Conservation (phyloP, 2,888 invertebrate species). For the Ophioninae sp. region DNA sequence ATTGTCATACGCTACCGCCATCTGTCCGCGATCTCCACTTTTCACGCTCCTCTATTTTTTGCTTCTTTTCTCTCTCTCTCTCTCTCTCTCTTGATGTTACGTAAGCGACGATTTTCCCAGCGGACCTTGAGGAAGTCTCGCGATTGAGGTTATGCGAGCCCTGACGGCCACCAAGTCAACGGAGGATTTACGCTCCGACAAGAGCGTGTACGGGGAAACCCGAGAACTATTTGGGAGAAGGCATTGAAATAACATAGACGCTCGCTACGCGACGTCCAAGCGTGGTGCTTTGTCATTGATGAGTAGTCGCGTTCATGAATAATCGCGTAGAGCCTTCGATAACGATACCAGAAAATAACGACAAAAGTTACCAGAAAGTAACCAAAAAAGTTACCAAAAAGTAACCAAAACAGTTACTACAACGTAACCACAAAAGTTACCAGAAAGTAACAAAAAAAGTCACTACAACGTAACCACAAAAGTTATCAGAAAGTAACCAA, state of each 20-base stretch:
- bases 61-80: neutral
- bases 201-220: too few species aligned
- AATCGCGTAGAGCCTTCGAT: too few species aligned
- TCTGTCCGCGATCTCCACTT: conserved; percentile 8
- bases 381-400: too few species aligned
- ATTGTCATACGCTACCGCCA: conserved; percentile 24
- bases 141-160: conserved; percentile 22
- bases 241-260: neutral
- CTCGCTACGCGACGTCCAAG: neutral
- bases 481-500: too few species aligned
- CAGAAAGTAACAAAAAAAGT: too few species aligned
- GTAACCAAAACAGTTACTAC: too few species aligned
- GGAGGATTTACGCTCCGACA: neutral
- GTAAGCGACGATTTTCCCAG: neutral
- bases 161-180: neutral
- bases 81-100: neutral
- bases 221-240: too few species aligned
- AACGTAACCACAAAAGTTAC: too few species aligned
- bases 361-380: too few species aligned
- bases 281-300: neutral
- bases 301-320: neutral
- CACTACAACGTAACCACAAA: too few species aligned
- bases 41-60: conserved; percentile 6
- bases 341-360: too few species aligned
- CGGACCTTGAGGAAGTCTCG: conserved; percentile 26